phyloP scores from a whole-genome alignment of 2,888 invertebrate genomes.

The Morpho helenor region DNA sequence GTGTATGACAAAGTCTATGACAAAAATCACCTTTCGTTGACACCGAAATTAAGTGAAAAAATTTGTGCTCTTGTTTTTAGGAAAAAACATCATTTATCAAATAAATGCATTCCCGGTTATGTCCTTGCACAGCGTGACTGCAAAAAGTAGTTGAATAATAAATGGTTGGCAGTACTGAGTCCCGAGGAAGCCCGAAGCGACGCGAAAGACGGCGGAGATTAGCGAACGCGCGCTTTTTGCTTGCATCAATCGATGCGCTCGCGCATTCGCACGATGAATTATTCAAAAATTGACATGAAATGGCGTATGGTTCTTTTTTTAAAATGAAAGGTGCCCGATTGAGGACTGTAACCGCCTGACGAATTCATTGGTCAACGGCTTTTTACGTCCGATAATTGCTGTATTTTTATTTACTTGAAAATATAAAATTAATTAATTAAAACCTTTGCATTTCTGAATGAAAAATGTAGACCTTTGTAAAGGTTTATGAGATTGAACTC shows the following conservation, averaged over 20 bases:
- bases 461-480: constrained; percentile 23
- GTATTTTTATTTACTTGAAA: constrained; percentile 55
- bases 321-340: constrained; percentile 78
- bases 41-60: constrained; percentile 61
- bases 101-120: constrained; percentile 71
- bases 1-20: constrained; percentile 49
- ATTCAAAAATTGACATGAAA: constrained; percentile 80
- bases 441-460: constrained; percentile 20
- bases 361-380: constrained; percentile 78
- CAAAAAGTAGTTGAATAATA: constrained; percentile 77
- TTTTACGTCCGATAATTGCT: constrained; percentile 72
- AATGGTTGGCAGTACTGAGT: constrained; percentile 71
- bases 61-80: constrained; percentile 32
- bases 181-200: constrained; percentile 55
- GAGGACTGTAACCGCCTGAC: constrained; percentile 79
- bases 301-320: constrained; percentile 79
- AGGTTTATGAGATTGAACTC: constrained; percentile 24
- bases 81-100: constrained; percentile 73
- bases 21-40: constrained; percentile 52
- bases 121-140: constrained; percentile 75
- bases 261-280: constrained; percentile 78
- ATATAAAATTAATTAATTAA: constrained; percentile 32
- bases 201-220: constrained; percentile 74
- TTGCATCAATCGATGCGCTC: constrained; percentile 79
- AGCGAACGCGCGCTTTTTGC: constrained; percentile 76